phyloP scores from a whole-genome alignment of 2,797 vertebrate genomes.

The Onychomys leucogaster region DNA sequence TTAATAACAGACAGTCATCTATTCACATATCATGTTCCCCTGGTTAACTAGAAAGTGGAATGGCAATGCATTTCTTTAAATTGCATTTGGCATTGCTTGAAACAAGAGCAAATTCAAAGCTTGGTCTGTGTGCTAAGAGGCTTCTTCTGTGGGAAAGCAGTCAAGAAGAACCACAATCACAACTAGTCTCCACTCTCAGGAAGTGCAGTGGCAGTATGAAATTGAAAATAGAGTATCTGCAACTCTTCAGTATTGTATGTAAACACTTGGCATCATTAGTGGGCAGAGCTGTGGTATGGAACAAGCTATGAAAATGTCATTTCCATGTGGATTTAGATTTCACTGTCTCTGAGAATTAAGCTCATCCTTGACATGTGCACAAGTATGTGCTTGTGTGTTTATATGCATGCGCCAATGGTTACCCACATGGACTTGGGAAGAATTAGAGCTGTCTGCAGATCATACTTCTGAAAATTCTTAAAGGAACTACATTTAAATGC shows the following conservation, averaged over 20 bases:
- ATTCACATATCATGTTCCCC: slow-evolving; percentile 17
- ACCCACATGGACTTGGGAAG: background rate
- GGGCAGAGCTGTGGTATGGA: background rate
- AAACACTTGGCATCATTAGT: slow-evolving; percentile 52
- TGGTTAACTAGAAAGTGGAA: slow-evolving; percentile 25
- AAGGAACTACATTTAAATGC: background rate
- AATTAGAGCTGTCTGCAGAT: background rate
- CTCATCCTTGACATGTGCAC: background rate
- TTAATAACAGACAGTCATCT: background rate
- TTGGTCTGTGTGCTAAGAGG: background rate
- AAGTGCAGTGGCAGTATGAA: background rate
- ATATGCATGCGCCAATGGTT: background rate
- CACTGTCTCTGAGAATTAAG: slow-evolving; percentile 43
- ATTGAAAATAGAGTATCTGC: slow-evolving; percentile 15
- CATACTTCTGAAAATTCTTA: background rate
- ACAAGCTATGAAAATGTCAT: slow-evolving; percentile 37
- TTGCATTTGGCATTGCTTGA: background rate
- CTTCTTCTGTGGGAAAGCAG: background rate
- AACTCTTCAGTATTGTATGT: background rate
- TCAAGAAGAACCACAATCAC: background rate
- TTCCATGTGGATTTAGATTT: slow-evolving; percentile 40
- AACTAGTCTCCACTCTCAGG: background rate
- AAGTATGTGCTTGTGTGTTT: background rate
- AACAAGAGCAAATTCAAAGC: background rate
- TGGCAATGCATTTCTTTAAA: background rate